Percentiles rank a stretch among this genome's conserved stretches.
phyloP scores from a whole-genome alignment of 2,113 vertebrate species.

The Okapia johnstoni region DNA sequence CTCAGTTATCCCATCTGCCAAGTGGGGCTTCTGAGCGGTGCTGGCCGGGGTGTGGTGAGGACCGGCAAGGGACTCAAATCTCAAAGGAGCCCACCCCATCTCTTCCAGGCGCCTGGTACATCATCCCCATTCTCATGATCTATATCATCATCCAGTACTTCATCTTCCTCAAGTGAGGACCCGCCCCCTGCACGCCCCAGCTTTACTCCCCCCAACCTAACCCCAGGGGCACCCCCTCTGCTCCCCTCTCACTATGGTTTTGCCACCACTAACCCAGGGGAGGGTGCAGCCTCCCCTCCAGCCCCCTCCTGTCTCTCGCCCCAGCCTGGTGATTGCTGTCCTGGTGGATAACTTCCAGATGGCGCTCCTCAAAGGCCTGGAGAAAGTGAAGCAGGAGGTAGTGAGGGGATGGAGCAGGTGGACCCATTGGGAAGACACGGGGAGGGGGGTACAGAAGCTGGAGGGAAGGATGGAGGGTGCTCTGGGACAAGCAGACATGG shows the following conservation, averaged over 20 bases:
- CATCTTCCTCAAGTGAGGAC: conserved; percentile 78
- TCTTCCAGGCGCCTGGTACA: conserved; percentile 69
- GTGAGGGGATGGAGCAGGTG: background rate
- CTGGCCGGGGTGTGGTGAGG: background rate
- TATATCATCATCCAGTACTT: conserved; percentile 79
- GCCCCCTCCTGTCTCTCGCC: too few species aligned
- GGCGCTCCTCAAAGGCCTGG: conserved; percentile 51
- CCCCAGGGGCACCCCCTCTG: background rate
- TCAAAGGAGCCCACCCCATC: rapidly evolving
- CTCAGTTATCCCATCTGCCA: background rate
- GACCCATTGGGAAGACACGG: rapidly evolving
- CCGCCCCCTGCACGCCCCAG: background rate
- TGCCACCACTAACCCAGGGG: background rate
- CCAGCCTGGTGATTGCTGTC: conserved; percentile 76
- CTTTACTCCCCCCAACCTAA: rapidly evolving
- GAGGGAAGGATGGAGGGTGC: background rate
- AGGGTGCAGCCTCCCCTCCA: background rate
- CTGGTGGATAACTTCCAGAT: conserved; percentile 78
- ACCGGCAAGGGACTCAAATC: rapidly evolving
- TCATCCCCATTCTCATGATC: conserved; percentile 75
- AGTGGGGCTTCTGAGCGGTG: background rate
- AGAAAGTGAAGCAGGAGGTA: conserved; percentile 64
- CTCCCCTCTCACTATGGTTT: background rate
- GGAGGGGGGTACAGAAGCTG: background rate
- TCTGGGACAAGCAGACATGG: background rate